Percentiles rank a stretch among this genome's conserved stretches.
phyloP scores from a whole-genome alignment of 2,797 vertebrate genomes.

The Premnoplex brunnescens region DNA sequence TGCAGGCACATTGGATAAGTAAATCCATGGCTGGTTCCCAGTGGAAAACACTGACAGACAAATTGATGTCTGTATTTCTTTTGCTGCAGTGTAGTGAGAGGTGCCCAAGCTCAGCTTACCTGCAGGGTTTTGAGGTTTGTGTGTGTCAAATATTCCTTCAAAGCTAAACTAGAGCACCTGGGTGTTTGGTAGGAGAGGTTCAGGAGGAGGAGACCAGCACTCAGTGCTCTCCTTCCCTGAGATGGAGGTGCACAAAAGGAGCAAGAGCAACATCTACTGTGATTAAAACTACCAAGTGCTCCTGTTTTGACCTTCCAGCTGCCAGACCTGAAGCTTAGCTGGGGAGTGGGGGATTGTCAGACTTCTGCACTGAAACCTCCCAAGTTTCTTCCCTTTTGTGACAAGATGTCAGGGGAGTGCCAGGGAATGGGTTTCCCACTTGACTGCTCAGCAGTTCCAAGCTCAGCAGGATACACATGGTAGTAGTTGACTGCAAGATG shows the following conservation, averaged over 20 bases:
- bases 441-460: not conserved
- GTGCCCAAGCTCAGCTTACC: not conserved
- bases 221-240: not conserved
- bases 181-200: not conserved
- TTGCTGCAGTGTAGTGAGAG: not conserved
- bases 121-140: not conserved
- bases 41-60: not conserved
- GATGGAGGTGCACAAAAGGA: not conserved
- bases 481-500: not conserved
- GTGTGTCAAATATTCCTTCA: not conserved
- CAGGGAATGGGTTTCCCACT: not conserved
- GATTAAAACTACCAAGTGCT: not conserved
- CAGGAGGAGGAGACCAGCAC: not conserved
- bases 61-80: not conserved
- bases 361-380: not conserved
- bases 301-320: not conserved
- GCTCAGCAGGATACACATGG: not conserved
- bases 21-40: slow-evolving; percentile 19
- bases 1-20: not conserved
- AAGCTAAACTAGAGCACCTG: not conserved
- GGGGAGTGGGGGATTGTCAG: not conserved
- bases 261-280: not conserved
- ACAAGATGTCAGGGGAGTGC: not conserved
- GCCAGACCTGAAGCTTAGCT: not conserved
- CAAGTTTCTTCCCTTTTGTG: not conserved